Evolutionary conservation across 2,888 invertebrate genomes (phyloP).

Genomic region (Crepidodera aurea): DNA sequence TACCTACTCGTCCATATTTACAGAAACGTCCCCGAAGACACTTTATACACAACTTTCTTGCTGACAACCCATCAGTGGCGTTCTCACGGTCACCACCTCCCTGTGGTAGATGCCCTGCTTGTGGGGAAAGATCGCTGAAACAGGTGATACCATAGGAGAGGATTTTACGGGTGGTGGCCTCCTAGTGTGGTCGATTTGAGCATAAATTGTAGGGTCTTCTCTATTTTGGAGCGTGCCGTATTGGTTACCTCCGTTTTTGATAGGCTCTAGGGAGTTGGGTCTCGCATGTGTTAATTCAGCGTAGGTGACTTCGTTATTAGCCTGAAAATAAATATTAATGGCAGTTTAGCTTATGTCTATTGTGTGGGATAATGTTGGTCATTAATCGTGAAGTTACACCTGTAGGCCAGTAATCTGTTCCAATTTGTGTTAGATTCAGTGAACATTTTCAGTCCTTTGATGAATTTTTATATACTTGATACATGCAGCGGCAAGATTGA

Average conservation of each 20-base stretch:
- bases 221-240: conserved; percentile 57
- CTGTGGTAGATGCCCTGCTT: conserved; percentile 64
- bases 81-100: conserved; percentile 76
- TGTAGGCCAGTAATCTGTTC: no score
- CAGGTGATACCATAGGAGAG: conserved; percentile 63
- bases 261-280: conserved; percentile 64
- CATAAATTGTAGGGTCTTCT: conserved; percentile 76
- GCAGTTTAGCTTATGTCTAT: neutral
- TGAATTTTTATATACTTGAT: no score
- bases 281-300: conserved; percentile 68
- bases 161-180: conserved; percentile 61
- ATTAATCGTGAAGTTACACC: no score
- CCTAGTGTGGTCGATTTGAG: conserved; percentile 76
- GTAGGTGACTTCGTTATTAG: conserved; percentile 68
- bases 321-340: conserved; percentile 42
- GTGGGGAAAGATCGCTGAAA: conserved; percentile 55
- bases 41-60: conserved; percentile 75
- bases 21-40: conserved; percentile 25
- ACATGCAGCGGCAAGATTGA: no score
- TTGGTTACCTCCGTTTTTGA: conserved; percentile 58
- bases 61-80: conserved; percentile 73
- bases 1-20: conserved; percentile 34
- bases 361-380: no score
- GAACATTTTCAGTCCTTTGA: no score
- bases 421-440: no score